Evolutionary conservation across 1,140 invertebrate genomes (phyloP).

Genomic region (Hestina assimilis): DNA sequence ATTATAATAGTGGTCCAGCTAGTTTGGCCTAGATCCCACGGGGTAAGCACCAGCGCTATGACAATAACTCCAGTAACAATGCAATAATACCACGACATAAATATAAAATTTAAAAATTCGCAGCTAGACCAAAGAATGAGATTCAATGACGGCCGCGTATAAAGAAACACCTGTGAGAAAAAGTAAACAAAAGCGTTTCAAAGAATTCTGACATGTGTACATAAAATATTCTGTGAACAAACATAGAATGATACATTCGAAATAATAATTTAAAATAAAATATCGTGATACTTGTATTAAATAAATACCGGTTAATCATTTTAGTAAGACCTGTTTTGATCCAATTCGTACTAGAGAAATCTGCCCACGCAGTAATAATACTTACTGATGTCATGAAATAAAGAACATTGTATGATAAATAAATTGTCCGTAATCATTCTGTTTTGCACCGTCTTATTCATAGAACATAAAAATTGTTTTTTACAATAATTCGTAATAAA

Average conservation of each 20-base stretch:
- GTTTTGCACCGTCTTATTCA: slow-evolving; percentile 4
- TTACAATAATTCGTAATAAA: no score
- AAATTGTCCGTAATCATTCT: slow-evolving; percentile 7
- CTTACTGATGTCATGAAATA: slow-evolving; percentile 17
- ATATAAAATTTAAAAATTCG: slow-evolving; percentile 55
- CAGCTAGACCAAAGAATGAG: slow-evolving; percentile 24
- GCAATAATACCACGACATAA: slow-evolving; percentile 54
- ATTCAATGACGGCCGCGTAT: slow-evolving; percentile 56
- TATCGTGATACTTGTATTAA: slow-evolving; percentile 19
- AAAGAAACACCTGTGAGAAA: slow-evolving; percentile 73
- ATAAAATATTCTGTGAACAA: slow-evolving; percentile 33
- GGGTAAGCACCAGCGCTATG: slow-evolving; percentile 29
- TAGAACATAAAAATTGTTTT: no score
- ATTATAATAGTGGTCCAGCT: slow-evolving; percentile 21
- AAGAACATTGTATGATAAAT: slow-evolving; percentile 9
- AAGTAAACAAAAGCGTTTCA: slow-evolving; percentile 59
- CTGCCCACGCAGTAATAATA: slow-evolving; percentile 10
- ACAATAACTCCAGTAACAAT: slow-evolving; percentile 60
- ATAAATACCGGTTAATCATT: slow-evolving; percentile 3
- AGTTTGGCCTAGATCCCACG: slow-evolving; percentile 69
- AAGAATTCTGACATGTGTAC: slow-evolving; percentile 32
- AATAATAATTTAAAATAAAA: neutral
- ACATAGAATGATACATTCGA: slow-evolving; percentile 13
- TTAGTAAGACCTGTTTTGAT: slow-evolving; percentile 4
- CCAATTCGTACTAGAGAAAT: slow-evolving; percentile 7